Evolutionary conservation across 2,888 invertebrate genomes (phyloP), one percentile per base, ranked within the genome.

Genomic region (Acrobasis repandana): DNA sequence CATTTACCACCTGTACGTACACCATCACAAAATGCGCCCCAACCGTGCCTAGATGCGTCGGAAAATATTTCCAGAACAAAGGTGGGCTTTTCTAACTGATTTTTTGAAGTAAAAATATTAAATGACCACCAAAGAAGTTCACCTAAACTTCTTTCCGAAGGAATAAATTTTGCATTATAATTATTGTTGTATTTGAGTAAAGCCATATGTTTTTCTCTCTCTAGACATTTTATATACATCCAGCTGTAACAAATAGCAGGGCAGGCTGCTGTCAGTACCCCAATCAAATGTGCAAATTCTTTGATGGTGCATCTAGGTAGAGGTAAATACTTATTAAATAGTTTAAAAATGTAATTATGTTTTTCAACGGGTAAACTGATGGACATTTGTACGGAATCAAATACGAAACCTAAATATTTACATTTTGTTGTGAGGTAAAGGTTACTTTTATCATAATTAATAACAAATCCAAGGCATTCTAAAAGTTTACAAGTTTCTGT

Each of bases 361-460:
- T 48, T 48, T n/a, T 48, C 16, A n/a, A 9, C 3, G 48, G 48
- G 15, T 48, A 48, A 16, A 9, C 15, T n/a, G 15, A 46, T 46
- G 15, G 46, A n/a, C 51, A 46, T 63, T 48, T 65, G 63, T n/a
- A 9, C 15, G 18, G 20, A 61, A 59, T 63, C 61, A 34, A 63
- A 61, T 9, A 65, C 46, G 14, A 65, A 63, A 1, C 65, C 65
- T 52, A 34, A 34, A 34, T 34, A 34, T 34, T 34, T 34, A 34
- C 34, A 34, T 34, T 34, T 34, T 9, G 34, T 34, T 34, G 34
- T 8, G 34, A 9, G 34, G 34, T 34, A 34, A 34, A 34, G 34
- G 34, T 8, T 34, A 34, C 34, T 34, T 34, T 34, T 34, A 34
- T 34, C 34, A 34, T 34, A 34, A 34, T 34, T 34, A 34, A 34